Base-by-base conservation (phyloP, 2,113 vertebrate species). In the Chaetura pelagica region DNA sequence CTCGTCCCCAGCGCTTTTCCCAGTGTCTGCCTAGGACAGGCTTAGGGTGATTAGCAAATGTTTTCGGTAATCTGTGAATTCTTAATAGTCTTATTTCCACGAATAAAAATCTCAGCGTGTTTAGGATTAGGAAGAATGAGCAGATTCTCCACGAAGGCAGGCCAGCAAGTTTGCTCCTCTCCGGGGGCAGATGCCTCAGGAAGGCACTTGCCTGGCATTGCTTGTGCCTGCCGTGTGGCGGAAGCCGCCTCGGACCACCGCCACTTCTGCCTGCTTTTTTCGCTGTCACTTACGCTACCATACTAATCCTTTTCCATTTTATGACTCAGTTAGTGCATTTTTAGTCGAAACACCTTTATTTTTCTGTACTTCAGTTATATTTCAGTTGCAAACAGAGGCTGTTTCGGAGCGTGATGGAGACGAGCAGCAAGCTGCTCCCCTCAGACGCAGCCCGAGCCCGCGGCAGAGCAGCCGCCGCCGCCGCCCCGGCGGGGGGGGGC, bases 11-110 rank as follows among this genome's bases (percentile, higher is more conserved):
- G 21, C 71, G 90, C 89, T 94, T 82, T 89, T 55, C 67, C 79
- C 82, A 66, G 0, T 19, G 49, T 18, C 90, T 95, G 64, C 55
- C 86, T n/a, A 93, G 83, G 94, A 90, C 62, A 34, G 61, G 91
- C 82, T 58, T 61, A 92, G 95, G 84, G 94, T 93, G 96, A 95
- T 96, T 77, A 97, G 92, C 90, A 85, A 96, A 96, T 87, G 91
- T 93, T 96, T 95, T 74, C 79, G 75, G 71, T 96, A 95, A 96
- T 96, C 93, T 95, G 87, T 85, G 95, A 97, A 93, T 89, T 87
- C 89, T 80, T 95, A 95, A 90, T 91, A 85, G 80, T 93, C 54
- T 61, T 82, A 86, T 93, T 96, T 97, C 86, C 90, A 71, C 67
- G 20, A 57, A 49, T 73, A 78, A 96, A 87, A 72, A 79, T 74